These are phyloP conservation scores for Pectinophora gossypiella DNA, from an alignment of 1,140 invertebrate species.

Conservation along the genomic window DNA sequence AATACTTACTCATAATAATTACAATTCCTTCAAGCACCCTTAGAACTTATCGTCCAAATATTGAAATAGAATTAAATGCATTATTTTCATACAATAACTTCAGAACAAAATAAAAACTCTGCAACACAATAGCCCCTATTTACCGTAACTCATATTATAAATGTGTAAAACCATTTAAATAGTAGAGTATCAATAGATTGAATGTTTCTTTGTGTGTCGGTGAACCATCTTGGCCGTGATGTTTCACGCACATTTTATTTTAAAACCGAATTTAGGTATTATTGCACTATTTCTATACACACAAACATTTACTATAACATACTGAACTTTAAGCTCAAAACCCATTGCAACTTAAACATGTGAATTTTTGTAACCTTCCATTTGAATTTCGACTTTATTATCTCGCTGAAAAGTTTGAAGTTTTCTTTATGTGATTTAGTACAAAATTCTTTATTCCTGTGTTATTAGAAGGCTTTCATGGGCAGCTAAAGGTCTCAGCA, in stretches of 20 bases:
- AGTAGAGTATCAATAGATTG: slow-evolving; percentile 54
- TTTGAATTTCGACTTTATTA: too few species aligned
- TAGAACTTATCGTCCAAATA: slow-evolving; percentile 53
- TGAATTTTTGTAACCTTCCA: too few species aligned
- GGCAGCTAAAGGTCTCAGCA: slow-evolving; percentile 67
- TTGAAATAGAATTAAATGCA: slow-evolving; percentile 69
- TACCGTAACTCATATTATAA: slow-evolving; percentile 71
- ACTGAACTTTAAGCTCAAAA: too few species aligned
- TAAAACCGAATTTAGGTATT: slow-evolving; percentile 23
- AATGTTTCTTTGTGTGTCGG: slow-evolving; percentile 70
- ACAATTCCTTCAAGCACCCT: slow-evolving; percentile 26
- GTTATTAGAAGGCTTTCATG: slow-evolving; percentile 57
- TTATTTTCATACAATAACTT: slow-evolving; percentile 69
- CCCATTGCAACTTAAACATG: slow-evolving; percentile 4
- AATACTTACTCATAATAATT: slow-evolving; percentile 12
- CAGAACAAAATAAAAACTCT: slow-evolving; percentile 60
- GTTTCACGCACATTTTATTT: slow-evolving; percentile 70
- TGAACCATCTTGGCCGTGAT: slow-evolving; percentile 71
- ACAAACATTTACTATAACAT: too few species aligned
- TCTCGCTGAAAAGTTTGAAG: too few species aligned
- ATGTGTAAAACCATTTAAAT: slow-evolving; percentile 75
- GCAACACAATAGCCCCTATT: slow-evolving; percentile 60
- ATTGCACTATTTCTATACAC: background rate
- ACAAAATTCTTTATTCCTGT: too few species aligned
- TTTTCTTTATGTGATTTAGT: too few species aligned